Evolutionary conservation across 2,797 vertebrate species (phyloP).

Genomic region (Alcedo quadribrachys): DNA sequence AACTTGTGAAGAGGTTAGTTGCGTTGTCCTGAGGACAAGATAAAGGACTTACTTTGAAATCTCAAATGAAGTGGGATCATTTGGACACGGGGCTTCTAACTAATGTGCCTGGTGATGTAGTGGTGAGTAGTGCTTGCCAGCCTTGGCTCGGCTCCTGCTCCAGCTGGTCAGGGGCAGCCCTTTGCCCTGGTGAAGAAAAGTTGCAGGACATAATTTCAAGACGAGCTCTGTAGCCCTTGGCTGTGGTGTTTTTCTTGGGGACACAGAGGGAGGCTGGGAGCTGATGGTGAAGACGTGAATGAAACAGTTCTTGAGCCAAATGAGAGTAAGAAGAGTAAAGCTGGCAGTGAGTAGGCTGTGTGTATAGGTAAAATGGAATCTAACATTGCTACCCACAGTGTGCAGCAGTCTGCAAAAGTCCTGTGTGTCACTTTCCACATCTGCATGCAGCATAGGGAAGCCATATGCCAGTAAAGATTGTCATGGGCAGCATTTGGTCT

Average conservation of each 20-base stretch:
- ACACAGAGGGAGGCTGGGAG: neutral
- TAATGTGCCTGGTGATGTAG: neutral
- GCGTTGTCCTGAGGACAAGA: neutral
- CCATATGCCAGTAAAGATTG: neutral
- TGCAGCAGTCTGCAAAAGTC: neutral
- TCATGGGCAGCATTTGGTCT: neutral
- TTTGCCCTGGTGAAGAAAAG: neutral
- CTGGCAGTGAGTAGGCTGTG: neutral
- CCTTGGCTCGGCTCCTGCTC: accelerated
- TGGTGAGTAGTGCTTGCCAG: accelerated
- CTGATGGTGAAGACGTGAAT: accelerated
- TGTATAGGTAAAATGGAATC: neutral
- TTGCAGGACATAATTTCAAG: neutral
- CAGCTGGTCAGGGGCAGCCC: neutral
- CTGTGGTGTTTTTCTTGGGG: neutral
- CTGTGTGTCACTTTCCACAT: neutral
- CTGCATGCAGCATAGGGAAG: neutral
- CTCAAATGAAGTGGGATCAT: accelerated
- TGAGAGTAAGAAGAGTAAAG: neutral
- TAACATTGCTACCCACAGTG: neutral
- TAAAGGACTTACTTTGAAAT: neutral
- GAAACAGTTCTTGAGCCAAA: neutral
- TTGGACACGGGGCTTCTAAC: neutral
- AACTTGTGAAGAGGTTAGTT: accelerated
- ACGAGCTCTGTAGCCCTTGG: neutral